Base-by-base conservation (phyloP, 53 echinoderm and acorn worm species). In the Henricia sp. region DNA sequence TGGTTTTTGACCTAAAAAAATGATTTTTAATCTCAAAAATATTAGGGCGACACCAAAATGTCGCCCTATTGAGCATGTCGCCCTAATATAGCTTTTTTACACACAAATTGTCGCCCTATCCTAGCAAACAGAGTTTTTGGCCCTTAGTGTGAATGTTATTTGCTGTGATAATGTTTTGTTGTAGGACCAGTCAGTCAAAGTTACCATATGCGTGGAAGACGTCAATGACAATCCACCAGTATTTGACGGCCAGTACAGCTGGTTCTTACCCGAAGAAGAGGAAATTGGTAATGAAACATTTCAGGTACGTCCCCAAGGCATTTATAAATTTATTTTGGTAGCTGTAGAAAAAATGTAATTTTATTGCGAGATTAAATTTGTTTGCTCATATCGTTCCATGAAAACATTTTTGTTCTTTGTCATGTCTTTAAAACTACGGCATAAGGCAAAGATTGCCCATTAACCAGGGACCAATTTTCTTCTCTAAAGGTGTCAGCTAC, bases 141-240 rank as follows among this genome's bases (percentile, higher is more conserved):
- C n/a, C n/a, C n/a, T n/a, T n/a, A n/a, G n/a, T n/a, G n/a, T n/a
- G n/a, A n/a, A n/a, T n/a, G n/a, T n/a, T n/a, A n/a, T n/a, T n/a
- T n/a, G 8, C 48, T n/a, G n/a, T 50, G 27, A 36, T 25, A 11
- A 2, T 20, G 27, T 36, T 14, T 0, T 25, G 27, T 37, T 23
- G 33, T 46, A 83, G 83, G 32, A 37, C 36, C 52, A 37, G 23
- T 48, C 69, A 3, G 83, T 42, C n/a, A 83, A 68, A 6, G 68
- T 83, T 9, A 83, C 83, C 25, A 69, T 83, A 21, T 0, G 6
- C n/a, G 53, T 83, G 10, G 29, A 4, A 0, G 83, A 67, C 51
- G 82, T 50, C 2, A 82, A 82, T 37, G 82, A 82, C 50, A 82
- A 67, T 24, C 36, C 66, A 20, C 82, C 82, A 2, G 29, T 38